Conservation (phyloP, 2,113 vertebrate species). For the Puffinus mauretanicus region DNA sequence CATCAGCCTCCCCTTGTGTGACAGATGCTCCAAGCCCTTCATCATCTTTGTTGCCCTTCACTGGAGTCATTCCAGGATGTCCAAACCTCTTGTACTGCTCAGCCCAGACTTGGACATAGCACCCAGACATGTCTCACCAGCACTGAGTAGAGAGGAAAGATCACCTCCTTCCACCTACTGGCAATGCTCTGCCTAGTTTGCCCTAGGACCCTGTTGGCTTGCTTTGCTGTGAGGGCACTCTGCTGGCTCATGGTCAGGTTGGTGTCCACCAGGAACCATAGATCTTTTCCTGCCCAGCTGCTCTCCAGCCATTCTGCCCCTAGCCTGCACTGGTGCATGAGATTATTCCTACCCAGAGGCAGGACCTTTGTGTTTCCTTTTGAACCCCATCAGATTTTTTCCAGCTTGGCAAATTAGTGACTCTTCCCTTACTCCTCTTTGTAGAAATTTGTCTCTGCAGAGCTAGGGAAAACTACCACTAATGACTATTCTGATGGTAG, state of each 20-base stretch:
- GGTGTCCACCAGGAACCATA: rapidly evolving
- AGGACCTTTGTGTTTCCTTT: background rate
- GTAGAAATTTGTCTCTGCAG: background rate
- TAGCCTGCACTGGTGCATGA: too few species aligned
- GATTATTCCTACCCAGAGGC: background rate
- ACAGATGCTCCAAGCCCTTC: background rate
- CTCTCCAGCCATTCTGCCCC: background rate
- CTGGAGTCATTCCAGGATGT: background rate
- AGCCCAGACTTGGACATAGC: background rate
- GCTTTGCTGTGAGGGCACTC: background rate
- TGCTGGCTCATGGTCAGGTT: background rate
- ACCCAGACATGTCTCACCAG: background rate
- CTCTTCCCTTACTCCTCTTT: background rate
- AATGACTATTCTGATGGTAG: background rate
- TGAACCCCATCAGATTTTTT: background rate
- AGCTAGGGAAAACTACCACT: background rate
- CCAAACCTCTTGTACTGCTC: too few species aligned
- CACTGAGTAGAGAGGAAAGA: too few species aligned
- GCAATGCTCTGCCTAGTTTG: too few species aligned
- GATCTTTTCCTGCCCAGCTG: background rate
- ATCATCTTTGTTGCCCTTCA: background rate
- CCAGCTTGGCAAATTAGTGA: background rate
- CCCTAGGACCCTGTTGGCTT: too few species aligned
- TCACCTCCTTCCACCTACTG: background rate
- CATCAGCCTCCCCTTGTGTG: background rate